Base-by-base conservation (phyloP, 2,888 invertebrate genomes). In the Ochropleura leucogaster region DNA sequence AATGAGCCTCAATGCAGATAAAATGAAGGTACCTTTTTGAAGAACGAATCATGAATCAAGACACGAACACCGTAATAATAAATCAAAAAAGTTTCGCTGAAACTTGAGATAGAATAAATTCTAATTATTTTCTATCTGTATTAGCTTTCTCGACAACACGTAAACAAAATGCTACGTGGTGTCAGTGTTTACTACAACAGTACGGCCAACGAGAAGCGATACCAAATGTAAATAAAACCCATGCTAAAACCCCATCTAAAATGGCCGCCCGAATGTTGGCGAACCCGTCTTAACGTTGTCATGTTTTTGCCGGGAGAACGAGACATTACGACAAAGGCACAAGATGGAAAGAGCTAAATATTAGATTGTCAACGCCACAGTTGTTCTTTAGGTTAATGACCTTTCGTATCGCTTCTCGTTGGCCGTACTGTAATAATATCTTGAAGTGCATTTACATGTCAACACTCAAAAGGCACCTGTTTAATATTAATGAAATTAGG, bases 21-120 rank as follows among this genome's bases (percentile, higher is more conserved):
- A 66, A 47, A 30, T 57, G 30, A 30, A 30, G 30, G 30, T 73
- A 10, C 51, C 18, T 67, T 66, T 40, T 53, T 16, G 76, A 82
- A 74, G 59, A 83, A 80, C 84, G 79, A 73, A 83, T 79, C 85
- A 55, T 20, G 20, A 10, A 10, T 53, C 51, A 85, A 82, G 84
- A 85, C 85, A 85, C 77, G 82, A 84, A 87, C 88, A 86, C 77
- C 30, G 69, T 60, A 76, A 72, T 86, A 83, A 89, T 90, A 89
- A 90, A 90, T 90, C 88, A 90, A 89, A 90, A 88, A 90, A 89
- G 85, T 89, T 90, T 85, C 46, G 67, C 82, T 68, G 71, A 70
- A 71, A 70, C 67, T 71, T 72, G 74, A 76, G 86, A 87, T 89
- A 85, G 87, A 87, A 88, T 88, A 84, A 82, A 87, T 87, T 88